Conservation (phyloP, 2,888 invertebrate genomes). For the Caenorhabditis auriculariae region DNA sequence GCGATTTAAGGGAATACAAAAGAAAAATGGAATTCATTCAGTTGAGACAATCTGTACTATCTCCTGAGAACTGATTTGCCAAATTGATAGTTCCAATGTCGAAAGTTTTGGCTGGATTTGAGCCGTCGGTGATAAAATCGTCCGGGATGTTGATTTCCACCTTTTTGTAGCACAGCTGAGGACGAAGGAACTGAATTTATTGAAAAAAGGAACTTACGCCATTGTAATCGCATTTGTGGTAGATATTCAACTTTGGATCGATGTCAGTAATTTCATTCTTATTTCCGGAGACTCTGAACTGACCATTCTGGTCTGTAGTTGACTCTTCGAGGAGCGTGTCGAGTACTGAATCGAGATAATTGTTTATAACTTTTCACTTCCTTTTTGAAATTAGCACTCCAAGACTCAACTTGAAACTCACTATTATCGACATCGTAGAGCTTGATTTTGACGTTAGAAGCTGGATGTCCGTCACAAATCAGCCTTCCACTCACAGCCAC, state of each 20-base stretch:
- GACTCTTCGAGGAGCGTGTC: slow-evolving; percentile 48
- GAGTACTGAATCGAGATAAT: slow-evolving; percentile 17
- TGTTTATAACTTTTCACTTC: too few species aligned
- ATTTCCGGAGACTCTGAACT: slow-evolving; percentile 29
- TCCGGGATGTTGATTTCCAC: slow-evolving; percentile 51
- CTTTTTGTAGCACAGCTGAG: slow-evolving; percentile 48
- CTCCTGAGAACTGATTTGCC: slow-evolving; percentile 25
- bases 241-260: too few species aligned
- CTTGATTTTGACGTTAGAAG: too few species aligned
- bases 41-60: slow-evolving; percentile 33
- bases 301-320: slow-evolving; percentile 40
- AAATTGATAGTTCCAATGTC: slow-evolving; percentile 35
- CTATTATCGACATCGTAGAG: too few species aligned
- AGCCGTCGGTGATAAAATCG: slow-evolving; percentile 41
- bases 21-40: too few species aligned
- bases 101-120: slow-evolving; percentile 19
- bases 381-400: too few species aligned
- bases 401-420: too few species aligned
- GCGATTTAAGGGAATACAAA: too few species aligned
- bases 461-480: too few species aligned
- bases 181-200: too few species aligned
- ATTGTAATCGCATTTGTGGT: slow-evolving; percentile 6
- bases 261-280: slow-evolving; percentile 10
- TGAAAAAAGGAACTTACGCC: not conserved
- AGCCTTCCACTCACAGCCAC: too few species aligned